These are phyloP conservation scores for Aphodius granarius DNA, from an alignment of 2,888 invertebrate species.

Conservation along the genomic window DNA sequence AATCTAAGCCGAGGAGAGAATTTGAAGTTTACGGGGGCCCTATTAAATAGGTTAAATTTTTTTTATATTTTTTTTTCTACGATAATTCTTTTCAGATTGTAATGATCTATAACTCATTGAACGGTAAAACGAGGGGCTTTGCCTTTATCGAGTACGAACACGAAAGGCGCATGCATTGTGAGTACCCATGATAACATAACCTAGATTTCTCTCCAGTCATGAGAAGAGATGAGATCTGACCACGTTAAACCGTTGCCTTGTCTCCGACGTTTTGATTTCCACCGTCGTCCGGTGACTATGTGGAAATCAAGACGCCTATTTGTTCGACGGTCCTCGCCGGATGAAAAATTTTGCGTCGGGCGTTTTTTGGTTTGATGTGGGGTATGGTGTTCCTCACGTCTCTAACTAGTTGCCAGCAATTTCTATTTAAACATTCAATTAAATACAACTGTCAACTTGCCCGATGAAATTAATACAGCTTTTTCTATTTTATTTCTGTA, in stretches of 20 bases:
- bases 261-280: neutral
- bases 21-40: conserved; percentile 98
- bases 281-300: neutral
- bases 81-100: conserved; percentile 70
- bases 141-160: conserved; percentile 99
- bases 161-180: conserved; percentile 99
- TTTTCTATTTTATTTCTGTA: conserved; percentile 65
- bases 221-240: no score
- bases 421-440: conserved; percentile 38
- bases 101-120: conserved; percentile 82
- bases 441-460: conserved; percentile 40
- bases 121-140: conserved; percentile 95
- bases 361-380: conserved; percentile 44
- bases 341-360: no score
- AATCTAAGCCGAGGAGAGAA: conserved; percentile 94
- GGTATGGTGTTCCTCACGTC: neutral
- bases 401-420: conserved; percentile 54
- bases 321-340: neutral
- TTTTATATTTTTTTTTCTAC: conserved; percentile 15
- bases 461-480: conserved; percentile 59
- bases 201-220: neutral
- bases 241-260: no score
- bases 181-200: conserved; percentile 59
- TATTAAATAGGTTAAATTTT: conserved; percentile 82
- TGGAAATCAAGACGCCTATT: conserved; percentile 6